Conservation (phyloP, 2,113 vertebrate genomes). For the Scopus umbretta region DNA sequence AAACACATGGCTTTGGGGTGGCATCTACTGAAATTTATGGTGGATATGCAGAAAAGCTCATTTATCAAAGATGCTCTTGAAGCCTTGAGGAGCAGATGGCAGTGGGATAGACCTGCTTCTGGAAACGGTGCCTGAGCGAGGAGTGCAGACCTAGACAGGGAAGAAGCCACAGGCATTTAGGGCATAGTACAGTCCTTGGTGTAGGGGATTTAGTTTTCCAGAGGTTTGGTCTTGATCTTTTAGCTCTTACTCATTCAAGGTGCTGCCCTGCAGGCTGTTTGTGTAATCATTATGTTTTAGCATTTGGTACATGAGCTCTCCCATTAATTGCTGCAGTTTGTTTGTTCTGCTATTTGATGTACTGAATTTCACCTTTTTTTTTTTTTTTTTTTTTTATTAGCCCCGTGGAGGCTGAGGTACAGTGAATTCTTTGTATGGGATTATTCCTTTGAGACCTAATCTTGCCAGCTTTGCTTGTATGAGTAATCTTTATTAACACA, state of each 20-base stretch:
- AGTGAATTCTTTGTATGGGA: constrained; percentile 52
- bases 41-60: constrained; percentile 11
- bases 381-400: background rate
- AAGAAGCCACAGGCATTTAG: constrained; percentile 46
- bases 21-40: constrained; percentile 12
- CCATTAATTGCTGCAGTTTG: constrained; percentile 55
- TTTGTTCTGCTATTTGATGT: constrained; percentile 50
- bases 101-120: background rate
- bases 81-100: constrained; percentile 35
- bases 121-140: background rate
- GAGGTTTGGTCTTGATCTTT: constrained; percentile 37
- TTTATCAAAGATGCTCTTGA: background rate
- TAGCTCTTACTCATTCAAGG: background rate
- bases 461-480: background rate
- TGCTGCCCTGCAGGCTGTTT: background rate
- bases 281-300: constrained; percentile 28
- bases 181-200: constrained; percentile 16
- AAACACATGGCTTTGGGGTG: constrained; percentile 15
- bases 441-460: constrained; percentile 51
- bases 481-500: constrained; percentile 28
- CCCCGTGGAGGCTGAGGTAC: constrained; percentile 37
- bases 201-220: constrained; percentile 48
- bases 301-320: constrained; percentile 2
- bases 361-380: background rate
- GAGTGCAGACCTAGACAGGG: background rate